These are phyloP conservation scores for Motacilla tschutschensis DNA, from an alignment of 2,113 vertebrate species.

Conservation along the genomic window DNA sequence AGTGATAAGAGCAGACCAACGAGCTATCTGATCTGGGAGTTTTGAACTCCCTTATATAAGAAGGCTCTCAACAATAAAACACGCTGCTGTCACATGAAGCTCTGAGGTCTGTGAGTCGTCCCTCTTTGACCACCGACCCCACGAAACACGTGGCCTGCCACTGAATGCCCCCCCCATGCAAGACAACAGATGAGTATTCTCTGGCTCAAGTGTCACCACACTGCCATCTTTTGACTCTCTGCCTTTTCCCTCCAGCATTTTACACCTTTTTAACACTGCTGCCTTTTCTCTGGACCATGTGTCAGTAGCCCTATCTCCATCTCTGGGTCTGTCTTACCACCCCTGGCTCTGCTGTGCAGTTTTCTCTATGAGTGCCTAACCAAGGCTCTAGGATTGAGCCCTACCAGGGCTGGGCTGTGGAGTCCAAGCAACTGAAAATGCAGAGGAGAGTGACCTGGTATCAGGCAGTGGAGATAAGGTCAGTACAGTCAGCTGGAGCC, in stretches of 20 bases:
- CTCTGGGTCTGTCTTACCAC: background rate
- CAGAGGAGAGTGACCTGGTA: background rate
- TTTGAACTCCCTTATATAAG: too few relatives aligned
- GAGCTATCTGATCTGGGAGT: too few relatives aligned
- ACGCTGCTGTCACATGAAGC: too few relatives aligned
- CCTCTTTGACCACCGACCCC: too few relatives aligned
- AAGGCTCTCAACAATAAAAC: too few relatives aligned
- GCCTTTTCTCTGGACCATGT: background rate
- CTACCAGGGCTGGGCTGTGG: background rate
- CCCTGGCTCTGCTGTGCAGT: background rate
- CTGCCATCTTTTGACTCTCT: background rate
- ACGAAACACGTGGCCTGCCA: too few relatives aligned
- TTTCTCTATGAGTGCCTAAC: background rate
- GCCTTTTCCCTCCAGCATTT: background rate
- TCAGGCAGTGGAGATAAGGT: background rate
- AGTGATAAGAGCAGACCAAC: too few relatives aligned
- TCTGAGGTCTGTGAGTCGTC: too few relatives aligned
- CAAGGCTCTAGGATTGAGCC: background rate
- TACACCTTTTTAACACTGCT: background rate
- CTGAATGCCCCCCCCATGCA: background rate
- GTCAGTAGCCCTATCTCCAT: background rate
- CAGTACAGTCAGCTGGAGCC: background rate
- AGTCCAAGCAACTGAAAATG: background rate
- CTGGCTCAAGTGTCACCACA: background rate
- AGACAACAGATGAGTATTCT: background rate